phyloP scores from a whole-genome alignment of 2,888 invertebrate species.

The Xestia xanthographa region DNA sequence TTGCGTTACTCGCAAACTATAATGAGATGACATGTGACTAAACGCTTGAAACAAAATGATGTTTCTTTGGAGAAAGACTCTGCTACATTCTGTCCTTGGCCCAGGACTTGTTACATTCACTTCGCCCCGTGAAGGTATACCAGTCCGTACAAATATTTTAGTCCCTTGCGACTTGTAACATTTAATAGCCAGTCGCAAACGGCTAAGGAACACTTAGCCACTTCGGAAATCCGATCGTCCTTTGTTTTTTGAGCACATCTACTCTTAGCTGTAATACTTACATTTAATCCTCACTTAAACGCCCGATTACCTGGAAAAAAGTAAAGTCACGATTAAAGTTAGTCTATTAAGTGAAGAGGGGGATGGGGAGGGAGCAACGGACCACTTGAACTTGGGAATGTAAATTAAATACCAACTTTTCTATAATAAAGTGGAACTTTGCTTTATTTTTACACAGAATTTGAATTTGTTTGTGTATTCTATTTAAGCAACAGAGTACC shows the following conservation, averaged over 20 bases:
- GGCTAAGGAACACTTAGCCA: constrained; percentile 10
- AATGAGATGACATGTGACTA: too few species aligned
- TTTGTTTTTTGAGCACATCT: constrained; percentile 42
- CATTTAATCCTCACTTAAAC: constrained; percentile 63
- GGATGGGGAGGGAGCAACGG: constrained; percentile 2
- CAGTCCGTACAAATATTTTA: not conserved
- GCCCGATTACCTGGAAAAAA: constrained; percentile 67
- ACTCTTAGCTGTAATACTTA: constrained; percentile 63
- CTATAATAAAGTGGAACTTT: too few species aligned
- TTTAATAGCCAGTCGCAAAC: not conserved
- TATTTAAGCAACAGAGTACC: not conserved
- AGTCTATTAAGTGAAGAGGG: constrained; percentile 36
- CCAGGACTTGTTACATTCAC: too few species aligned
- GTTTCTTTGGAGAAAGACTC: too few species aligned
- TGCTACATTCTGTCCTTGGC: too few species aligned
- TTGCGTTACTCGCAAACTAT: too few species aligned
- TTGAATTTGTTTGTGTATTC: not conserved
- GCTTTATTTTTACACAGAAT: not conserved
- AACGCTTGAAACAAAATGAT: too few species aligned
- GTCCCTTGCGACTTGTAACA: not conserved
- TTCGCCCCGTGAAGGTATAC: too few species aligned
- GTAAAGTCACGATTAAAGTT: constrained; percentile 57
- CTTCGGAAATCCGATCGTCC: constrained; percentile 17
- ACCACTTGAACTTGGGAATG: constrained; percentile 6
- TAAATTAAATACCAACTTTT: constrained; percentile 3